Evolutionary conservation across 2,888 invertebrate species (phyloP).

Genomic region (Sericinus montela): DNA sequence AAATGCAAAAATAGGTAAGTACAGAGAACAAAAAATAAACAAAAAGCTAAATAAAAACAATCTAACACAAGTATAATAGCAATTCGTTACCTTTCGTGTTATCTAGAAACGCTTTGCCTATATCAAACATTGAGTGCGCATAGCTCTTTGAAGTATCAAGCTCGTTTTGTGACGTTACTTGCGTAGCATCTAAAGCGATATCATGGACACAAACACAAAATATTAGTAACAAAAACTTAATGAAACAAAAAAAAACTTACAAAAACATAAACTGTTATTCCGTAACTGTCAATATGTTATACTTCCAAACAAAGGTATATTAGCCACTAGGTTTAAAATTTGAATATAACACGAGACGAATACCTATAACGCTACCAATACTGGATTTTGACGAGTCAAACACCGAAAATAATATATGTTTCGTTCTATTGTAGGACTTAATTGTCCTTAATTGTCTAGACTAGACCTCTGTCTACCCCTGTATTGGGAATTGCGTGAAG

Average conservation of each 20-base stretch:
- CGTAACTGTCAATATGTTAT: too few relatives aligned
- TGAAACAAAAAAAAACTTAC: too few relatives aligned
- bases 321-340: too few relatives aligned
- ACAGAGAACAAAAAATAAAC: conserved; percentile 1
- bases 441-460: too few relatives aligned
- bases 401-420: conserved; percentile 45
- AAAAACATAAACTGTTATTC: too few relatives aligned
- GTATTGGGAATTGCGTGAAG: too few relatives aligned
- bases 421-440: conserved; percentile 46
- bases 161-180: conserved; percentile 47
- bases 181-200: conserved; percentile 52
- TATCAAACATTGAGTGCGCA: conserved; percentile 49
- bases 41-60: conserved; percentile 4
- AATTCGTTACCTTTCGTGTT: conserved; percentile 39
- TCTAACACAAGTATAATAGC: conserved; percentile 30
- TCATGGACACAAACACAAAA: background rate
- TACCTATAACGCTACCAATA: conserved; percentile 59
- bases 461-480: too few relatives aligned
- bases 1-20: background rate
- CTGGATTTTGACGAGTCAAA: conserved; percentile 49
- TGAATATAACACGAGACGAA: background rate
- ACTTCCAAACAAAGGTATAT: too few relatives aligned
- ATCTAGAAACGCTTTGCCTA: conserved; percentile 52
- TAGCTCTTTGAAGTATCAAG: conserved; percentile 43
- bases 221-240: too few relatives aligned